Percentiles rank a stretch among this genome's conserved stretches.
Evolutionary conservation across 2,888 invertebrate genomes (phyloP).

Genomic region (Cryptocephalus moraei): DNA sequence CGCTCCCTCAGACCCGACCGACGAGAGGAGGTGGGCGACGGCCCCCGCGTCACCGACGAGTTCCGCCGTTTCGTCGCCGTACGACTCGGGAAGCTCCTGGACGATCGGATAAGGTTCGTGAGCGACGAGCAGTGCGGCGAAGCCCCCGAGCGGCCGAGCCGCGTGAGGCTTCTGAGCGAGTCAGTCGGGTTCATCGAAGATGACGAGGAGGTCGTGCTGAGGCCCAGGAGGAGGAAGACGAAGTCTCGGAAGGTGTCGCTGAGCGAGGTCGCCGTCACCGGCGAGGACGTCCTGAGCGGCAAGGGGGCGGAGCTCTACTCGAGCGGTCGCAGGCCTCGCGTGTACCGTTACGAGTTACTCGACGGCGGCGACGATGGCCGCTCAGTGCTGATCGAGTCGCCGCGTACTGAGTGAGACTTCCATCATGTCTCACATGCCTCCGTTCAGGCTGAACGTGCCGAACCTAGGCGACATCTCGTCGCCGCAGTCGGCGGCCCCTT

Average conservation of each 20-base stretch:
- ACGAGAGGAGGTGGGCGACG: slow-evolving; percentile 41
- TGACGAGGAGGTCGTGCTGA: slow-evolving; percentile 1
- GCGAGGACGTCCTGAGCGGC: slow-evolving; percentile 41
- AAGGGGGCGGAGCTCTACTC: slow-evolving; percentile 43
- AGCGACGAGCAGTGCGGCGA: slow-evolving; percentile 9
- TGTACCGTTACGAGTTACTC: too few species aligned
- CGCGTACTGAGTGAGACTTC: slow-evolving; percentile 11
- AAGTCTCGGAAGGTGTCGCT: slow-evolving; percentile 24
- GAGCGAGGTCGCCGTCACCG: slow-evolving; percentile 35
- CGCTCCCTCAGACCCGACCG: slow-evolving; percentile 20
- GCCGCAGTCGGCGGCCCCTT: slow-evolving; percentile 52
- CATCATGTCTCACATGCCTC: slow-evolving; percentile 35
- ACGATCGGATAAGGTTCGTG: slow-evolving; percentile 11
- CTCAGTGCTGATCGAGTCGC: slow-evolving; percentile 16
- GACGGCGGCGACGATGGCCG: slow-evolving; percentile 30
- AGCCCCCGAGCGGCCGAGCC: too few species aligned
- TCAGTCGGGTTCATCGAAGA: slow-evolving; percentile 7
- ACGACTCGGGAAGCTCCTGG: slow-evolving; percentile 42
- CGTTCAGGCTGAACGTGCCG: slow-evolving; percentile 36
- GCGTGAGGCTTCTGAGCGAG: slow-evolving; percentile 22
- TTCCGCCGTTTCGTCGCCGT: slow-evolving; percentile 44
- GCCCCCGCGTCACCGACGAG: slow-evolving; percentile 43
- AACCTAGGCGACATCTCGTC: slow-evolving; percentile 38
- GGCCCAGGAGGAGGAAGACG: slow-evolving; percentile 4
- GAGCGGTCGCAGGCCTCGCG: too few species aligned